Base-by-base conservation (phyloP, 2,113 vertebrate genomes). In the Podarcis raffonei region DNA sequence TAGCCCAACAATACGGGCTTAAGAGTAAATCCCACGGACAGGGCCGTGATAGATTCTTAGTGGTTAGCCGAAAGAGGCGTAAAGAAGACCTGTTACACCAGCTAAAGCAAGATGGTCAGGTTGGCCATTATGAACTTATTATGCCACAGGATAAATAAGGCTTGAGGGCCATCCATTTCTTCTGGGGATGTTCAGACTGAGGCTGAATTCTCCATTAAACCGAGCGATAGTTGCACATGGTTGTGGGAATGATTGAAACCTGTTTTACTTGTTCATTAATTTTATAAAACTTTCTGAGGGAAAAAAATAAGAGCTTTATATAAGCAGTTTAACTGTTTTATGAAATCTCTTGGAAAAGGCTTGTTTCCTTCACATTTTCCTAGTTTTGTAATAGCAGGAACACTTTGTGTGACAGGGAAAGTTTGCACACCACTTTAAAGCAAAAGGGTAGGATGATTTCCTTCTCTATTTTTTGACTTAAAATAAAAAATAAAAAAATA, bases 21-120 rank as follows among this genome's bases (percentile, higher is more conserved):
- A 98, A 98, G 84, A 99, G 98, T 96, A 99, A 99, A 92, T 99
- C 98, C 0, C 98, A 99, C 0, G 99, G 99, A 83, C 98, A 98
- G 86, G 98, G 98, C 48, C 95, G 96, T 32, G 97, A 98, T 68
- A 97, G 99, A 9, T 99, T 98, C 92, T 96, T 99, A 35, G 95
- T 99, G 76, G 98, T 99, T 59, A 98, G 99, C 78, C 97, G 99
- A 85, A 99, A 98, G 96, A 97, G 98, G 80, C 98, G 98, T 91
- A 98, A 98, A 95, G 98, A 99, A 57, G 98, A 99, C 95, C 96
- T 99, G 11, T 95, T 99, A 59, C 98, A 98, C 93, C 98, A 99
- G 92, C 98, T 99, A 91, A 96, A 98, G 95, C 98, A 99, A 91
- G 98, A 99, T 90, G 99, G 99, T 42, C 99, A 99, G 80, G 99